Evolutionary conservation across 1,140 invertebrate genomes (phyloP), one percentile per base, ranked within the genome.

Genomic region (Lerema accius): DNA sequence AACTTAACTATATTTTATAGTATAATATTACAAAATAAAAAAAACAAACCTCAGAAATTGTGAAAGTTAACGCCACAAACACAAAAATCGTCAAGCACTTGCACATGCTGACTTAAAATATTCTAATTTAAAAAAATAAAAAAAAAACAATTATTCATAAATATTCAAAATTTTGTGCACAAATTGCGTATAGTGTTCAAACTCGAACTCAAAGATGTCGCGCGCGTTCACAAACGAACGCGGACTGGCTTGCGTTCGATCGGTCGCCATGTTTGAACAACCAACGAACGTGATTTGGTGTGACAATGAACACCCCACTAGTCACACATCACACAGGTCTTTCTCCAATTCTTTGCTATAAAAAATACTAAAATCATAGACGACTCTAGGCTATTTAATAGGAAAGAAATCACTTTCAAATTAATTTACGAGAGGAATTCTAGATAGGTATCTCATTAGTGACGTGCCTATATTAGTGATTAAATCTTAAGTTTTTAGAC

Each of bases 241-340:
- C 74, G 80, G 74, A 89, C 86, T 86, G 86, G 85, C 78, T 80
- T 76, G 69, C 67, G 74, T 62, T 64, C 46, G 55, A 59, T 53
- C 62, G 51, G 51, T 67, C 16, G 45, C 55, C 53, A 59, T 69
- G 51, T 71, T 70, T 55, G 46, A 58, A 69, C 65, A 45, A 66
- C 66, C 69, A 56, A 58, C 71, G 62, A 53, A 86, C 83, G 82
- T 86, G 80, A 82, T 86, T 88, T 77, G 78, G 76, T 65, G 79
- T 68, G 65, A 71, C 71, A 69, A 69, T 59, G 42, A 42, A 43
- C 32, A 76, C 82, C 80, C 79, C 81, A 86, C 80, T 86, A 77
- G 70, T 71, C 60, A 59, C 23, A 59, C 19, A 37, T 71, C 60
- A 59, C 23, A 59, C 19, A 37, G 6, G 23, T 32, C 4, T 40